phyloP scores from a whole-genome alignment of 2,888 invertebrate genomes.

The Bembecia ichneumoniformis region DNA sequence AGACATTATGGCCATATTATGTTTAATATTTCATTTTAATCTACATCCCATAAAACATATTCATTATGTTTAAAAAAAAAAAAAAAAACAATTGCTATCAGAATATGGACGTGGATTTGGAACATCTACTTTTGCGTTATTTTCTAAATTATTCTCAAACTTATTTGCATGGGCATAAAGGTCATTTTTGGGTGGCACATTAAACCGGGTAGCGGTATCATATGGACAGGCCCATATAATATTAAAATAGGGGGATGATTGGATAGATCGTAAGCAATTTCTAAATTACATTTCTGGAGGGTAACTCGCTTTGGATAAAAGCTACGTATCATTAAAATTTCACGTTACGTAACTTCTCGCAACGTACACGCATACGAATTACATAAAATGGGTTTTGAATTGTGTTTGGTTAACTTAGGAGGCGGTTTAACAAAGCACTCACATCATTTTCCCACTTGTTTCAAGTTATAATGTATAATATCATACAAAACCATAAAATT shows the following conservation, averaged over 20 bases:
- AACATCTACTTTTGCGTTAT: background rate
- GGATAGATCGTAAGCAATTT: conserved; percentile 45
- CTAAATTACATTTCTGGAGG: conserved; percentile 41
- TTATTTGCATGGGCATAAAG: conserved; percentile 20
- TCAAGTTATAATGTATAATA: too few relatives aligned
- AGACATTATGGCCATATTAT: too few relatives aligned
- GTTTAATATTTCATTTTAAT: too few relatives aligned
- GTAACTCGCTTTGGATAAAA: conserved; percentile 3
- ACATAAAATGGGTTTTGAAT: too few relatives aligned
- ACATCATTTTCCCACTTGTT: too few relatives aligned
- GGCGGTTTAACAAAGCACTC: too few relatives aligned
- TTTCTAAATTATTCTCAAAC: conserved; percentile 18
- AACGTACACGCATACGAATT: too few relatives aligned
- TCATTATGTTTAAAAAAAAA: too few relatives aligned
- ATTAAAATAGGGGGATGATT: conserved; percentile 33
- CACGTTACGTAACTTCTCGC: background rate
- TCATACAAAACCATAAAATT: too few relatives aligned
- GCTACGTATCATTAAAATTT: background rate
- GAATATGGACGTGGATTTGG: background rate
- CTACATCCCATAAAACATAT: too few relatives aligned
- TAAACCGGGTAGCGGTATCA: conserved; percentile 16
- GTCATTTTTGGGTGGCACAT: conserved; percentile 19
- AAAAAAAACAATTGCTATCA: background rate
- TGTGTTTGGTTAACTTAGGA: too few relatives aligned
- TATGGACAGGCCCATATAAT: conserved; percentile 16